These are phyloP conservation scores for Bryconaethiops microstoma DNA, from an alignment of 2,797 vertebrate genomes.

Conservation along the genomic window DNA sequence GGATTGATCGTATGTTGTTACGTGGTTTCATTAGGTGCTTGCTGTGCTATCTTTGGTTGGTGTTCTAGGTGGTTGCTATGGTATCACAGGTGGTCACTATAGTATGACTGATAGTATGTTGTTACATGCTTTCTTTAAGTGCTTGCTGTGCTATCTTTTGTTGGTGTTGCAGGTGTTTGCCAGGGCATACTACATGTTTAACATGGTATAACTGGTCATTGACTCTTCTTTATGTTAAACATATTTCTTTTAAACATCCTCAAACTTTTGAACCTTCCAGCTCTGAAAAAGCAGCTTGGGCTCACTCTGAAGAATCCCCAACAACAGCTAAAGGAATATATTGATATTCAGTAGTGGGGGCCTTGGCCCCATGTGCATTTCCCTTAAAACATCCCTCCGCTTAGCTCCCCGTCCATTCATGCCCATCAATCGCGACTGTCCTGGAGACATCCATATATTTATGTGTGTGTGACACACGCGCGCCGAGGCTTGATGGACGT, in stretches of 20 bases:
- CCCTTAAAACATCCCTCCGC: conserved; percentile 66
- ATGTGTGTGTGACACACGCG: conserved; percentile 57
- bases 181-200: too few relatives aligned
- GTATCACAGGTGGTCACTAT: too few relatives aligned
- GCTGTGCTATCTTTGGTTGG: too few relatives aligned
- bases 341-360: conserved; percentile 67
- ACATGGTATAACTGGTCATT: too few relatives aligned
- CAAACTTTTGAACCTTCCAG: background rate
- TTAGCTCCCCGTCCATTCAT: conserved; percentile 69
- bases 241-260: background rate
- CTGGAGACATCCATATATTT: conserved; percentile 45
- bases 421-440: conserved; percentile 41
- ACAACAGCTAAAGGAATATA: conserved; percentile 59
- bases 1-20: too few relatives aligned
- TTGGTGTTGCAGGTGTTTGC: too few relatives aligned
- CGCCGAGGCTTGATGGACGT: conserved; percentile 59
- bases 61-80: too few relatives aligned
- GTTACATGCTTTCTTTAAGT: too few relatives aligned
- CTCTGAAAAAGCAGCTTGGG: background rate
- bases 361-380: conserved; percentile 66
- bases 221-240: too few relatives aligned
- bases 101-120: too few relatives aligned
- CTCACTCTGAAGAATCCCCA: background rate
- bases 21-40: too few relatives aligned
- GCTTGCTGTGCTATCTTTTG: too few relatives aligned